Percentiles rank a stretch among this genome's conserved stretches.
These are phyloP conservation scores for Callyntrura guangdongensis DNA, from an alignment of 2,888 invertebrate species.

Conservation along the genomic window DNA sequence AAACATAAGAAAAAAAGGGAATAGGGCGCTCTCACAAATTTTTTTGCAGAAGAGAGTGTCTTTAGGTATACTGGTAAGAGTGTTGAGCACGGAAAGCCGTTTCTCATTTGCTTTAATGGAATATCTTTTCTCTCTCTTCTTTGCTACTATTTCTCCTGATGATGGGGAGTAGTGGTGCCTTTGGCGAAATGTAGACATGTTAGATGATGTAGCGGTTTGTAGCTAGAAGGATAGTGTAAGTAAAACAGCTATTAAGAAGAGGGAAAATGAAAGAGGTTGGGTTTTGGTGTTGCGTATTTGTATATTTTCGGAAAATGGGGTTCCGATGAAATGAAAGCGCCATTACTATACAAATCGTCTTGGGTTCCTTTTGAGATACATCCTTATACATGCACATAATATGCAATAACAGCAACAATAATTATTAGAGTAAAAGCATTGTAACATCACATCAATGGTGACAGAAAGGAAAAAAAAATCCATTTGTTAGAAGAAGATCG, in stretches of 20 bases:
- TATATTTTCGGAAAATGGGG: not conserved
- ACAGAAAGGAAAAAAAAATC: not conserved
- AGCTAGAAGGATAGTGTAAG: slow-evolving; percentile 5
- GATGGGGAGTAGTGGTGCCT: slow-evolving; percentile 33
- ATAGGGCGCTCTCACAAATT: no score
- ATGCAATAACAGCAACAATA: slow-evolving; percentile 17
- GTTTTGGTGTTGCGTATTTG: not conserved
- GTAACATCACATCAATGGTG: no score
- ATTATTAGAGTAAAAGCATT: slow-evolving; percentile 31
- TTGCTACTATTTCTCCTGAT: no score
- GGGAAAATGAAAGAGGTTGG: slow-evolving; percentile 8
- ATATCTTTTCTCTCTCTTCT: slow-evolving; percentile 49
- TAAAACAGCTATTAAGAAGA: slow-evolving; percentile 1
- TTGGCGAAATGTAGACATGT: not conserved
- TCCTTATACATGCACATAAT: not conserved
- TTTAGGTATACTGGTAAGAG: not conserved
- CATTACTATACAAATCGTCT: slow-evolving; percentile 18
- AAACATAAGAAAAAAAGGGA: not conserved
- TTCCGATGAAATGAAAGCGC: slow-evolving; percentile 37
- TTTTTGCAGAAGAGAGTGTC: not conserved
- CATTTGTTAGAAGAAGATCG: not conserved
- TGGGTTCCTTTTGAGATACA: slow-evolving; percentile 23
- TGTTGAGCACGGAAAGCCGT: slow-evolving; percentile 47
- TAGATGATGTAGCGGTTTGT: slow-evolving; percentile 3
- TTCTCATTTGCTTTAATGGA: slow-evolving; percentile 75